These are phyloP conservation scores for Lutraria lutraria DNA, from an alignment of 2,888 invertebrate species.

Conservation along the genomic window DNA sequence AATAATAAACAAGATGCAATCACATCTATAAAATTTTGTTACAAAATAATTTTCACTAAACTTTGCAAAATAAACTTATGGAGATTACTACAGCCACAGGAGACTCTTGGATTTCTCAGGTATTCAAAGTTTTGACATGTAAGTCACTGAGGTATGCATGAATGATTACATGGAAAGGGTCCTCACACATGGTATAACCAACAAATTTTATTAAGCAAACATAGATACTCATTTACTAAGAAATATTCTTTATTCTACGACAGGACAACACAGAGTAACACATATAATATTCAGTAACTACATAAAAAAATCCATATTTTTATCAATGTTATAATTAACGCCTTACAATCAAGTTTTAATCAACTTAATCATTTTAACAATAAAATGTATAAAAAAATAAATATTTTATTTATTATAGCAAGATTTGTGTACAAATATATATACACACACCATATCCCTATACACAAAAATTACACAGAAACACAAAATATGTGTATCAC, in stretches of 20 bases:
- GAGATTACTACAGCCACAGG: neutral
- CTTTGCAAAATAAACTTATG: conserved; percentile 3
- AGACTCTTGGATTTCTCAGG: neutral
- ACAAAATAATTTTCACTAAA: conserved; percentile 7
- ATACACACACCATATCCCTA: conserved; percentile 42
- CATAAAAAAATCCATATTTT: conserved; percentile 11
- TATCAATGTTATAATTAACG: neutral
- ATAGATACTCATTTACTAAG: neutral
- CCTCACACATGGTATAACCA: neutral
- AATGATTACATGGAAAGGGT: neutral
- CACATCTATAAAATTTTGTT: conserved; percentile 29
- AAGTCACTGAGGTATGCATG: neutral
- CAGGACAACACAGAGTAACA: neutral
- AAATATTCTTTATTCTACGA: conserved; percentile 19
- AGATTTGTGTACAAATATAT: conserved; percentile 28
- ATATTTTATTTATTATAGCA: conserved; percentile 33
- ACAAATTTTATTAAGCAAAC: neutral
- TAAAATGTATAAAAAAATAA: conserved; percentile 31
- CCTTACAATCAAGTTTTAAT: conserved; percentile 9
- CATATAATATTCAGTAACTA: neutral
- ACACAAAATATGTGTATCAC: conserved; percentile 31
- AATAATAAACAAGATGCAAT: conserved; percentile 13
- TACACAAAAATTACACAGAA: conserved; percentile 27
- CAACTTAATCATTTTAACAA: conserved; percentile 8
- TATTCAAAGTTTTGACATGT: neutral